A percentile compares a stretch with the other conserved stretches of the same genome.
These are phyloP conservation scores for Paragorgia papillata DNA, from an alignment of 92 coral and sea anemone genomes.

Conservation along the genomic window DNA sequence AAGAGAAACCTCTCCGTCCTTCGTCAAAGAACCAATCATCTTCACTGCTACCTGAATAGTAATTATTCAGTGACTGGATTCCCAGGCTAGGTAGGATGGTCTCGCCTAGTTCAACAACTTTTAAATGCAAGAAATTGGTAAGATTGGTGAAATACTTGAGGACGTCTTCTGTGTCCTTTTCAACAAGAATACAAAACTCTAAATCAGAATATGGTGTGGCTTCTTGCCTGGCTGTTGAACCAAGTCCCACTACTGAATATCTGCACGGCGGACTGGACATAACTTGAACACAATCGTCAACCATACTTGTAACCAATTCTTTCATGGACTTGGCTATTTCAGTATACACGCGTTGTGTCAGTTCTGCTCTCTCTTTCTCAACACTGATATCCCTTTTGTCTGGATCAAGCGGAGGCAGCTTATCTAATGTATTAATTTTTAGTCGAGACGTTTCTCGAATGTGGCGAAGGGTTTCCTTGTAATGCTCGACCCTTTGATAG, in stretches of 20 bases:
- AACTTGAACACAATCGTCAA: slow-evolving; percentile 7
- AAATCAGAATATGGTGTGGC: slow-evolving; percentile 26
- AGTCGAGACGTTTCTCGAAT: slow-evolving; percentile 3
- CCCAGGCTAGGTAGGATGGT: slow-evolving; percentile 35
- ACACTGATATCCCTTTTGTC: neutral
- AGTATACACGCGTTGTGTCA: slow-evolving; percentile 6
- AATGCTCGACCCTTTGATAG: slow-evolving; percentile 1
- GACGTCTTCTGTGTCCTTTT: slow-evolving; percentile 19
- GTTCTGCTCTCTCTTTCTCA: slow-evolving; percentile 10
- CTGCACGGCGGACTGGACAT: slow-evolving; percentile 27
- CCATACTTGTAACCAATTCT: slow-evolving; percentile 15
- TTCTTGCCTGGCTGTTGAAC: slow-evolving; percentile 35
- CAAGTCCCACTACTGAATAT: slow-evolving; percentile 12
- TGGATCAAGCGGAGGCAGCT: slow-evolving; percentile 4
- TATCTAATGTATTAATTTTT: slow-evolving; percentile 6
- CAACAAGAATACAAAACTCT: slow-evolving; percentile 34
- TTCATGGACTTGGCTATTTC: slow-evolving; percentile 17
- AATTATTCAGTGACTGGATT: slow-evolving; percentile 19
- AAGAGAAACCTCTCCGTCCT: slow-evolving; percentile 28
- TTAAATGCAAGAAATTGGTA: slow-evolving; percentile 21
- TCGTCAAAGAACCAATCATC: slow-evolving; percentile 27
- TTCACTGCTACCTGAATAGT: slow-evolving; percentile 18
- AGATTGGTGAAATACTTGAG: slow-evolving; percentile 23
- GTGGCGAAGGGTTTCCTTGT: slow-evolving; percentile 18
- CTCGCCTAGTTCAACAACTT: slow-evolving; percentile 38